phyloP scores from a whole-genome alignment of 2,797 vertebrate species.

The Intellagama lesueurii region DNA sequence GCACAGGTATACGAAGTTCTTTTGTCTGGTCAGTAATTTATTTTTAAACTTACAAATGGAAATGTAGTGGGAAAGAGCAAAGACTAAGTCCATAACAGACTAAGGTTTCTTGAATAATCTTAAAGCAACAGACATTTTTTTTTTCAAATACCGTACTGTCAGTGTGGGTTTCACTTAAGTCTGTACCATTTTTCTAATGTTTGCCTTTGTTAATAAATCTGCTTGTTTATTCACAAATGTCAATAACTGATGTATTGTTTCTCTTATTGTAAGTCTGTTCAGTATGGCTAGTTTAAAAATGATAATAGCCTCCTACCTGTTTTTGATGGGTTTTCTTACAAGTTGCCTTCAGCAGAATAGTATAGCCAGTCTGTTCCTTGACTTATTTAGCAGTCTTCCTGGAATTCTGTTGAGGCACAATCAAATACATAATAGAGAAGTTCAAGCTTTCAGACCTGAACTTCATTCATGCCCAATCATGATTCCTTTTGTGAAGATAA shows the following conservation, averaged over 20 bases:
- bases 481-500: constrained; percentile 57
- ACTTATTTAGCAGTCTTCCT: constrained; percentile 80
- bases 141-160: constrained; percentile 74
- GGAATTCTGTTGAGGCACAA: constrained; percentile 78
- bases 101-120: constrained; percentile 72
- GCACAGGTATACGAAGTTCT: constrained; percentile 73
- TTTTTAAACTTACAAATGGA: constrained; percentile 62
- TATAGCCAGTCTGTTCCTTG: constrained; percentile 74
- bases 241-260: constrained; percentile 81
- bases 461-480: constrained; percentile 74
- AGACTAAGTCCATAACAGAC: constrained; percentile 70
- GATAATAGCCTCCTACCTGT: constrained; percentile 54
- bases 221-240: constrained; percentile 79
- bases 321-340: constrained; percentile 77
- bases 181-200: constrained; percentile 75
- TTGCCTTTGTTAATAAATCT: constrained; percentile 84
- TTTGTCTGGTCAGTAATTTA: constrained; percentile 64
- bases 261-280: constrained; percentile 72
- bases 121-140: constrained; percentile 73
- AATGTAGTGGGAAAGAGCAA: constrained; percentile 65
- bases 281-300: constrained; percentile 73
- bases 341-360: constrained; percentile 81
- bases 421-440: constrained; percentile 69
- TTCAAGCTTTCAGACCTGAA: constrained; percentile 76
- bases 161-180: constrained; percentile 75